Base-by-base conservation (phyloP, 2,888 invertebrate genomes). In the Clivina fossor region DNA sequence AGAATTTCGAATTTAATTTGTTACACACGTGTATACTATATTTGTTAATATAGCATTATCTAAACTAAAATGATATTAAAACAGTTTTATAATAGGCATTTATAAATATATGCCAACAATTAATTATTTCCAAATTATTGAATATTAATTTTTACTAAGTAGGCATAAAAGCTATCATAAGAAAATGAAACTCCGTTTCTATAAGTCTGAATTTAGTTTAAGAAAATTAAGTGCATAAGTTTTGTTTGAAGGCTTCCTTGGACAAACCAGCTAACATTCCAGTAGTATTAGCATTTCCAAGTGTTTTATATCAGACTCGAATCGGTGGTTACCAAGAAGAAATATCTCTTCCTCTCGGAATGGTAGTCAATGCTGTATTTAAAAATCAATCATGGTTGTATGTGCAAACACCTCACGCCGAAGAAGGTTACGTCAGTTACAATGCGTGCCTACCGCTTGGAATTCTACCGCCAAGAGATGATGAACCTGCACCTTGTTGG, bases 291-390 rank as follows among this genome's bases (percentile, higher is more conserved):
- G 85, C 89, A 22, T 84, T 85, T 63, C 84, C 87, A 1, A 86
- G 84, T 62, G 82, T 83, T 0, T 74, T 88, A 9, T 88, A 88
- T 71, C 86, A 88, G 71, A 89, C 88, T 1, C 81, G 84, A 57
- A 77, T 79, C 40, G 85, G 84, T n/a, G 80, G 80, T 28, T 85
- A 83, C 64, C 83, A 84, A 66, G 78, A 79, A 7, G 88, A 88
- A 71, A 76, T 87, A 44, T 78, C 82, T 0, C 72, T 90, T 44
- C 88, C 90, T 0, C 74, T 90, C 57, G 91, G 91, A 3, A 90
- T 90, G 72, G 90, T 91, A 2, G 90, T 91, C 8, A 91, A 91
- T 70, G 90, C 90, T 0, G 86, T 91, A 19, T 91, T 90, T 71
- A 90, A 90, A 71, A 90, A 88, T 66, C 84, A 89, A 64, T 84